These are phyloP conservation scores for Agraylea sexmaculata DNA, from an alignment of 1,140 invertebrate genomes.

Conservation along the genomic window DNA sequence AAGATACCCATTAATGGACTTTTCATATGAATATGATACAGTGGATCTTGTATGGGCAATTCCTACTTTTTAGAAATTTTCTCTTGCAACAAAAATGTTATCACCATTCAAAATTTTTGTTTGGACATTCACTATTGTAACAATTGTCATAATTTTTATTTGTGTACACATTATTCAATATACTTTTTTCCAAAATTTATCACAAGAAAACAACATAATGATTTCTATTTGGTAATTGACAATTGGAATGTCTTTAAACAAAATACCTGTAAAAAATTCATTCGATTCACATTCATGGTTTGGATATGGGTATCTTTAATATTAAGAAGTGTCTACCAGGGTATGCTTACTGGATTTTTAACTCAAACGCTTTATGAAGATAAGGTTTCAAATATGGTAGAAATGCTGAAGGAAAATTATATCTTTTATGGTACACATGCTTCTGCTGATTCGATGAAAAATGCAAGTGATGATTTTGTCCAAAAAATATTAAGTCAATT, in stretches of 20 bases:
- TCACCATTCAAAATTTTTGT: constrained; percentile 11
- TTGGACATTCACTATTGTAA: constrained; percentile 9
- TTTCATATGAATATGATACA: constrained; percentile 16
- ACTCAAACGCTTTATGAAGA: constrained; percentile 14
- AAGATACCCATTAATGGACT: constrained; percentile 11
- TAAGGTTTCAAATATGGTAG: constrained; percentile 14
- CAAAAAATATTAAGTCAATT: constrained; percentile 12
- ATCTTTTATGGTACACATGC: constrained; percentile 13
- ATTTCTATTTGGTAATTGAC: constrained; percentile 15
- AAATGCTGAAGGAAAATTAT: constrained; percentile 15
- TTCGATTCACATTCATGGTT: constrained; percentile 13
- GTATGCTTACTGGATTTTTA: constrained; percentile 12
- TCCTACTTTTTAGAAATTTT: constrained; percentile 11
- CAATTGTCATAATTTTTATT: constrained; percentile 9
- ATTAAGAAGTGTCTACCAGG: constrained; percentile 16
- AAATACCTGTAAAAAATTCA: constrained; percentile 17
- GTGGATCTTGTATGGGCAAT: constrained; percentile 17
- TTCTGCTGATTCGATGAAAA: constrained; percentile 11
- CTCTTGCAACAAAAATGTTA: constrained; percentile 5
- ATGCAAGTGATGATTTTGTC: constrained; percentile 11
- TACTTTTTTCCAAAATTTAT: constrained; percentile 9
- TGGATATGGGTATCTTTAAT: constrained; percentile 19
- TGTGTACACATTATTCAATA: constrained; percentile 10
- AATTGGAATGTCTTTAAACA: constrained; percentile 10
- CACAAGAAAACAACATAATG: constrained; percentile 4